Conservation (phyloP, 2,113 vertebrate species). For the rabbit (Oryctolagus cuniculus) region DNA sequence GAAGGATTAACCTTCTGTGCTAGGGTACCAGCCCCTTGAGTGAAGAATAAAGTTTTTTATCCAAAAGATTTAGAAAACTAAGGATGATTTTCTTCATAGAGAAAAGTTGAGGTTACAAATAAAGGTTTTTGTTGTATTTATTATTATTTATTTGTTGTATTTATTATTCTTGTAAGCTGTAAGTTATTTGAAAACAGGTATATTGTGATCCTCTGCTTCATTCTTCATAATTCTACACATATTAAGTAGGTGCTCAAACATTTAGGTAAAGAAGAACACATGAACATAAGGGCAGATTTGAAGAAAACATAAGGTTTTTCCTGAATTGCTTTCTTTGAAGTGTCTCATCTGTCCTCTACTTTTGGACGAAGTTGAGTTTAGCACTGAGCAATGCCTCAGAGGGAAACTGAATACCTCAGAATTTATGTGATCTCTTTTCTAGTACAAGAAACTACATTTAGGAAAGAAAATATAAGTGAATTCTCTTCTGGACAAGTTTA, state of each 20-base stretch:
- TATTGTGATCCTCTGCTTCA: background rate
- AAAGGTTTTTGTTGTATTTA: slow-evolving; percentile 52
- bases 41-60: slow-evolving; percentile 32
- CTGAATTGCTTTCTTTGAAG: slow-evolving; percentile 6
- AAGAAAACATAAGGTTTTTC: slow-evolving; percentile 2
- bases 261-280: slow-evolving; percentile 1
- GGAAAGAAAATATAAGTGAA: slow-evolving; percentile 63
- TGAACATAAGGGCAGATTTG: background rate
- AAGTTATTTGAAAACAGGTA: slow-evolving; percentile 49
- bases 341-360: slow-evolving; percentile 15
- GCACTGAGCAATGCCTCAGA: slow-evolving; percentile 49
- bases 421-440: slow-evolving; percentile 72
- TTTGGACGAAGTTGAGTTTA: slow-evolving; percentile 70
- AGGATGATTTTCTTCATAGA: slow-evolving; percentile 35
- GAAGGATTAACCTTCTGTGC: no score
- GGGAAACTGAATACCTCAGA: slow-evolving; percentile 63
- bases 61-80: slow-evolving; percentile 44
- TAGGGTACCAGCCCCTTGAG: no score
- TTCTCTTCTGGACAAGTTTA: slow-evolving; percentile 73
- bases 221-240: background rate
- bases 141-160: slow-evolving; percentile 51
- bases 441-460: slow-evolving; percentile 67
- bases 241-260: slow-evolving; percentile 28
- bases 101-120: slow-evolving; percentile 32
- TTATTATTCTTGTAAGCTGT: slow-evolving; percentile 44